These are phyloP conservation scores for Cottoperca gobio DNA, from an alignment of 2,797 vertebrate species.

Conservation along the genomic window DNA sequence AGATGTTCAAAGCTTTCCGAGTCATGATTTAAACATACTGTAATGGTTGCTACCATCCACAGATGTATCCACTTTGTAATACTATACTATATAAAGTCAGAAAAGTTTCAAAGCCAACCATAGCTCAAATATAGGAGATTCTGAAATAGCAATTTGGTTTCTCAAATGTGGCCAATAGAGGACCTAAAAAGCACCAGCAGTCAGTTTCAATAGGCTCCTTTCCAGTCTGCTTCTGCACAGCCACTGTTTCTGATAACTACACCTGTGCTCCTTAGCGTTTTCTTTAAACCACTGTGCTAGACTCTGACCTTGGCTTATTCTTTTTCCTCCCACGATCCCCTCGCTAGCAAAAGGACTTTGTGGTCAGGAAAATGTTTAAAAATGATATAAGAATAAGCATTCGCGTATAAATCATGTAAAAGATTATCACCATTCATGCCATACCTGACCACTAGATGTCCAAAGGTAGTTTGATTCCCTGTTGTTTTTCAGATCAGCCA, in stretches of 20 bases:
- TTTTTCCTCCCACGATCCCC: not conserved
- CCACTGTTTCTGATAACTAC: constrained; percentile 11
- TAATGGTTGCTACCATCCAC: not conserved
- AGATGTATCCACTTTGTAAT: not conserved
- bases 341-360: not conserved
- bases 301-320: constrained; percentile 1
- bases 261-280: not conserved
- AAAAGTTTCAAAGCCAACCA: not conserved
- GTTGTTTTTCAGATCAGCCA: constrained; percentile 19
- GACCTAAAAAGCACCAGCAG: not conserved
- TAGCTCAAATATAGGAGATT: not conserved
- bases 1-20: not conserved
- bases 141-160: not conserved
- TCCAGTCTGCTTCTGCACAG: not conserved
- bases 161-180: not conserved
- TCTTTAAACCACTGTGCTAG: not conserved
- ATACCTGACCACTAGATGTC: constrained; percentile 23
- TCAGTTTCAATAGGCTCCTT: not conserved
- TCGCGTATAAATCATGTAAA: not conserved
- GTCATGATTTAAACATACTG: not conserved
- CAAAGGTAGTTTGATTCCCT: not conserved
- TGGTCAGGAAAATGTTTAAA: not conserved
- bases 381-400: not conserved
- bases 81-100: no score
- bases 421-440: not conserved